Evolutionary conservation across 2,888 invertebrate genomes (phyloP), one percentile per base, ranked within the genome.

Genomic region (Tetramorium bicarinatum): DNA sequence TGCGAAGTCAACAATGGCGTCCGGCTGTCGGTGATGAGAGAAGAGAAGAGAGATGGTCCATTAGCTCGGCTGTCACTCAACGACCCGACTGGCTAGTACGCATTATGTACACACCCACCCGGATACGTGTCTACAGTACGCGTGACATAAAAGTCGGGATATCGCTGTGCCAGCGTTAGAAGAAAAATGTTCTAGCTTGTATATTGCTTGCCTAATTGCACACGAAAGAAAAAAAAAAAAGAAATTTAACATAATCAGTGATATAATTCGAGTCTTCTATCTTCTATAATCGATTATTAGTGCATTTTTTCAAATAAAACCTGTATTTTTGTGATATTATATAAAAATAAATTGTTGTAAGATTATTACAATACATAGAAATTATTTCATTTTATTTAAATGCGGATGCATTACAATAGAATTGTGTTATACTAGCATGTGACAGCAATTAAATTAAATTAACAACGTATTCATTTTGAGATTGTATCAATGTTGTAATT

Each of bases 41-140:
- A 86, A 85, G 85, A 88, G 87, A 77, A 85, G 85, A 87, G 86
- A 87, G 89, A 90, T 84, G 90, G 89, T 92, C 92, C 92, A 92
- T 92, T 92, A 92, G 91, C 90, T 75, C 41, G 85, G 88, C 91
- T 91, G 92, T 91, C 92, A 91, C 87, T 91, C 92, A 90, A 85
- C 89, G 71, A 76, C 72, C 85, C 76, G 87, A 85, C 88, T 77
- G 87, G 83, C 84, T 88, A 80, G 84, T 75, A 82, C 81, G 90
- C 82, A 91, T 91, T 90, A 89, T 85, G 86, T 90, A 88, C 86
- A 88, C 87, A 88, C 85, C 84, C 80, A 87, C 82, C 84, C 74
- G 71, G 74, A 82, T 66, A 62, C 56, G 82, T 71, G 59, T 49
- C 49, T 77, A 75, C 3, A 61, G 52, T 25, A 64, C 54, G 80